Evolutionary conservation across 1,140 invertebrate genomes (phyloP).

Genomic region (Asobara japonica): DNA sequence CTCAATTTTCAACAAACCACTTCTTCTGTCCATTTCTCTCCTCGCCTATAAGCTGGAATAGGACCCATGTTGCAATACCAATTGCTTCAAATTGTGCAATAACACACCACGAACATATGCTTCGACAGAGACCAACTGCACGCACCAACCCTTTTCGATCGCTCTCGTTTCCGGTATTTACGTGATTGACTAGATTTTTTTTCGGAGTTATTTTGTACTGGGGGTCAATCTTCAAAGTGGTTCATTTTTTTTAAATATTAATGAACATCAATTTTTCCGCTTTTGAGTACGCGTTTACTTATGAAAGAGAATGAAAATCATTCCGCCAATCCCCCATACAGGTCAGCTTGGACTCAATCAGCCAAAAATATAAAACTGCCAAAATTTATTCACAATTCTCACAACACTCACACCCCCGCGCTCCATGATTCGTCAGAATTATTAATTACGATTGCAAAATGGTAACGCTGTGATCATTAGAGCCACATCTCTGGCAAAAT

Average conservation of each 20-base stretch:
- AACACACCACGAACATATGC: not conserved
- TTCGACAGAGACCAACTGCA: not conserved
- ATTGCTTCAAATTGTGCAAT: not conserved
- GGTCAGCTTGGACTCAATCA: too few relatives aligned
- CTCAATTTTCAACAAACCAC: slow-evolving; percentile 13
- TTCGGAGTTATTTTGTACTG: too few relatives aligned
- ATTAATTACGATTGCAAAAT: slow-evolving; percentile 15
- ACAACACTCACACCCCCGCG: not conserved
- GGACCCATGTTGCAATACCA: slow-evolving; percentile 3
- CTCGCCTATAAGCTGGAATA: not conserved
- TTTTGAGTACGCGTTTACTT: too few relatives aligned
- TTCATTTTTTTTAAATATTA: too few relatives aligned
- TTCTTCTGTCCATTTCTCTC: not conserved
- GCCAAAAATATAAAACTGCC: too few relatives aligned
- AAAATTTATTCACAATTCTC: slow-evolving; percentile 1
- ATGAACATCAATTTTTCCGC: too few relatives aligned
- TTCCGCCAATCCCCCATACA: too few relatives aligned
- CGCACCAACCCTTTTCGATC: not conserved
- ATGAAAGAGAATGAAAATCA: too few relatives aligned
- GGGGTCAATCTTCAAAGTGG: too few relatives aligned
- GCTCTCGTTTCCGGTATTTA: not conserved
- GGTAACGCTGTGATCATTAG: not conserved
- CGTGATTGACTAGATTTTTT: too few relatives aligned
- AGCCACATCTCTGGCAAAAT: not conserved
- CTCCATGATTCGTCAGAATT: not conserved